Evolutionary conservation across 2,888 invertebrate species (phyloP).

Genomic region (Tinea trinotella): DNA sequence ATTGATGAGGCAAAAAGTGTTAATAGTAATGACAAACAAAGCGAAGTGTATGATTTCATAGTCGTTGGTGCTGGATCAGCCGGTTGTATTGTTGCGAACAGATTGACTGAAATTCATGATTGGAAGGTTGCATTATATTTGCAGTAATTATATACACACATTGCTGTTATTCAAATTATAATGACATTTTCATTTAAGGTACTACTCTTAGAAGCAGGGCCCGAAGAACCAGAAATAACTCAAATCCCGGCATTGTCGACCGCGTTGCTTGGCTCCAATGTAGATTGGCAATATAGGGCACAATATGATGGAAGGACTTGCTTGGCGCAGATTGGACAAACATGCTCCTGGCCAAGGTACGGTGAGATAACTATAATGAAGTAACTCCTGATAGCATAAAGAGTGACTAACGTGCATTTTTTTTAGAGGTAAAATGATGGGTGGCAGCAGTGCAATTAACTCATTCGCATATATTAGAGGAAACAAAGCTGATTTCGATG

Average conservation of each 20-base stretch:
- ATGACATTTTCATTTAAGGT: slow-evolving; percentile 52
- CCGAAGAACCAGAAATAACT: slow-evolving; percentile 75
- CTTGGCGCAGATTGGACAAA: slow-evolving; percentile 57
- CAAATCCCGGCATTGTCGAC: slow-evolving; percentile 74
- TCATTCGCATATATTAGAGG: slow-evolving; percentile 75
- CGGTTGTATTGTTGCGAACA: slow-evolving; percentile 45
- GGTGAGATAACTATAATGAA: too few relatives aligned
- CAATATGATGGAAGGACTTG: slow-evolving; percentile 73
- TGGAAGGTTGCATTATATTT: slow-evolving; percentile 38
- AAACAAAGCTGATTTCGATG: slow-evolving; percentile 72
- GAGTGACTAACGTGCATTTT: neutral
- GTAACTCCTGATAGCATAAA: too few relatives aligned
- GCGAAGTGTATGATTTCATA: slow-evolving; percentile 43
- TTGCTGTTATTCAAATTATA: too few relatives aligned
- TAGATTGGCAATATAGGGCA: slow-evolving; percentile 78
- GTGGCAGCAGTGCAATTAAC: slow-evolving; percentile 77
- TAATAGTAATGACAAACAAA: slow-evolving; percentile 17
- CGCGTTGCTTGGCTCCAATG: slow-evolving; percentile 66
- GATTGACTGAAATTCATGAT: slow-evolving; percentile 34
- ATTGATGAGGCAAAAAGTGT: neutral
- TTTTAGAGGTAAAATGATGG: slow-evolving; percentile 73
- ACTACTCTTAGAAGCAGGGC: slow-evolving; percentile 75
- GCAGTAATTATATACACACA: neutral
- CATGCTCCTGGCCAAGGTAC: slow-evolving; percentile 69
- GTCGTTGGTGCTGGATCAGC: slow-evolving; percentile 49